Evolutionary conservation across 2,888 invertebrate genomes (phyloP), one percentile per base, ranked within the genome.

Genomic region (Deilephila porcellus): DNA sequence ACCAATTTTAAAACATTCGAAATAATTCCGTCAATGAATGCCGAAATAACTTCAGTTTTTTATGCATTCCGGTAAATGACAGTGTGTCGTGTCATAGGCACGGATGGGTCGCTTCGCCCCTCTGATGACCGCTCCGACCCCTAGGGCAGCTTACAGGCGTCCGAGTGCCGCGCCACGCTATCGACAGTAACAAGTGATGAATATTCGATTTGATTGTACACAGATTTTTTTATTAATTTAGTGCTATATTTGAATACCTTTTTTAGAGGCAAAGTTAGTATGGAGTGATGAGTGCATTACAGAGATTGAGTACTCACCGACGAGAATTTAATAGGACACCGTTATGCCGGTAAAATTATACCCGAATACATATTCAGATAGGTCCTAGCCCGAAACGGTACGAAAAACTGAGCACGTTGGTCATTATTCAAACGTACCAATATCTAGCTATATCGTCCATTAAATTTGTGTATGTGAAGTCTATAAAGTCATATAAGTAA

Each of bases 111-210:
- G 84, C 85, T 83, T 88, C 87, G 85, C 83, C 85, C 85, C 88
- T 86, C 85, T 89, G 90, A 91, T 89, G 91, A 91, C 89, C 90
- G 86, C 82, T 83, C 82, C 86, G 84, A 89, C 88, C 91, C 87
- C 88, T 86, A 85, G 88, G 85, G 86, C 82, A 81, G 79, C 75
- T 76, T 83, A 86, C 85, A 79, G 84, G 79, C 77, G 85, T 73
- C 45, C 71, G 72, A 76, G 75, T 71, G 71, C 73, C 29, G 76
- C 71, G 76, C 71, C 64, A 67, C 64, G 63, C 77, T 79, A 80
- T 82, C 74, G 75, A 77, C 71, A 71, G 17, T 45, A n/a, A n/a
- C 56, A 71, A n/a, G 62, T 53, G 59, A 37, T 59, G 59, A 56
- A 67, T 67, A 52, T 67, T 67, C 25, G 52, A 67, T 45, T 45